Evolutionary conservation across 2,888 invertebrate genomes (phyloP), one percentile per base, ranked within the genome.

Genomic region (Callosobruchus maculatus): DNA sequence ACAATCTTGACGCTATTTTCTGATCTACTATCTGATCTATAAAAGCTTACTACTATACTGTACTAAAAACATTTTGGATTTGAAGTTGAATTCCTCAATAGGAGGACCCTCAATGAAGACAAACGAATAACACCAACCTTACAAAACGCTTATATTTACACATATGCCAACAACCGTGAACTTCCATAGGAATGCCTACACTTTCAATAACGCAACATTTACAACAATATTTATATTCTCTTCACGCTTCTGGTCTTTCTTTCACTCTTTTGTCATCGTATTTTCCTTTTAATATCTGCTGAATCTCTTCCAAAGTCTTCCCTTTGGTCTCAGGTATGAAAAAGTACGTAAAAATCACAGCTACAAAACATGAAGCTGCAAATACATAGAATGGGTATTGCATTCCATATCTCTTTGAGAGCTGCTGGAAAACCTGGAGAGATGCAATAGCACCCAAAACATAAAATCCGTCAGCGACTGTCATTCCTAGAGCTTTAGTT

Each of bases 401-500:
- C 71, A 85, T 79, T 31, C 86, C 86, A 72, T 81, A 85, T 3
- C 22, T 31, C 1, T 79, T 75, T 20, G 80, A 80, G 22, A 85
- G 78, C 67, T 76, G 74, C 72, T 86, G 84, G 75, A 84, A 87
- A 72, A 87, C 74, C 74, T 85, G 84, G 3, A 87, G 80, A 0
- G 85, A 85, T 2, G 86, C 74, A 4, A 85, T 75, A 0, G 84
- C 84, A 73, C 85, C 84, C n/a, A 85, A 76, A 5, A 86, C 81
- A 74, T 86, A 87, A 78, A 84, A 82, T 4, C 83, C 82, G 75
- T 87, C 87, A 2, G 86, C 84, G 21, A 86, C 71, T 0, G 87
- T 86, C 86, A 87, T 86, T 4, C 86, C 87, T 77, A 85, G 83
- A 3, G 86, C 87, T 80, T 87, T 87, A 7, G 87, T 83, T 76